Percentiles rank a stretch among this genome's conserved stretches.
Evolutionary conservation across 1,140 invertebrate genomes (phyloP).

Genomic region (Hesperophylax magnus): DNA sequence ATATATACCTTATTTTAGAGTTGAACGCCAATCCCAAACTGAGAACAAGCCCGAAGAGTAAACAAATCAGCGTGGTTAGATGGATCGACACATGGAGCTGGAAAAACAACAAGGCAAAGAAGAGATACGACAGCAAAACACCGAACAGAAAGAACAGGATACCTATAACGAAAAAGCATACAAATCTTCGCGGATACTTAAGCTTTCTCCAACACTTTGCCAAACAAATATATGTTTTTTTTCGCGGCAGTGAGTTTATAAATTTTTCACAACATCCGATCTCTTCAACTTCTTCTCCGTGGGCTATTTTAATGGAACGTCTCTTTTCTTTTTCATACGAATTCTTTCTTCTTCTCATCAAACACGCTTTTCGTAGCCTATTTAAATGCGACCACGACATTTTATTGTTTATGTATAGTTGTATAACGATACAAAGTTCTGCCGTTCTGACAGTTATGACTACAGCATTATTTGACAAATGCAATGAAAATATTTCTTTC

Average conservation of each 20-base stretch:
- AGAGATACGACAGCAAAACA: constrained; percentile 43
- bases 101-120: constrained; percentile 36
- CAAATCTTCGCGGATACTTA: not conserved
- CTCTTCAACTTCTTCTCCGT: not conserved
- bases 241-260: not conserved
- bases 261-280: not conserved
- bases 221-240: too few relatives aligned
- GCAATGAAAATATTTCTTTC: too few relatives aligned
- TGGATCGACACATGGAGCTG: constrained; percentile 31
- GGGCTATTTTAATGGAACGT: not conserved
- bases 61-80: constrained; percentile 72
- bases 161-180: not conserved
- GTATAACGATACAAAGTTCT: too few relatives aligned
- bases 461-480: too few relatives aligned
- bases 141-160: constrained; percentile 20
- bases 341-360: not conserved
- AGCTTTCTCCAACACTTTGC: not conserved
- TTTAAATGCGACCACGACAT: too few relatives aligned
- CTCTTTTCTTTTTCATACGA: not conserved
- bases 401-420: too few relatives aligned
- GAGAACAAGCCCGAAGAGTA: constrained; percentile 74
- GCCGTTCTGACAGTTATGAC: too few relatives aligned
- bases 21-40: constrained; percentile 79
- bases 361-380: too few relatives aligned
- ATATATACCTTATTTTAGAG: constrained; percentile 71